Percentiles rank a stretch among this genome's conserved stretches.
Evolutionary conservation across 2,797 vertebrate genomes (phyloP).

Genomic region (Sebastes itinus): DNA sequence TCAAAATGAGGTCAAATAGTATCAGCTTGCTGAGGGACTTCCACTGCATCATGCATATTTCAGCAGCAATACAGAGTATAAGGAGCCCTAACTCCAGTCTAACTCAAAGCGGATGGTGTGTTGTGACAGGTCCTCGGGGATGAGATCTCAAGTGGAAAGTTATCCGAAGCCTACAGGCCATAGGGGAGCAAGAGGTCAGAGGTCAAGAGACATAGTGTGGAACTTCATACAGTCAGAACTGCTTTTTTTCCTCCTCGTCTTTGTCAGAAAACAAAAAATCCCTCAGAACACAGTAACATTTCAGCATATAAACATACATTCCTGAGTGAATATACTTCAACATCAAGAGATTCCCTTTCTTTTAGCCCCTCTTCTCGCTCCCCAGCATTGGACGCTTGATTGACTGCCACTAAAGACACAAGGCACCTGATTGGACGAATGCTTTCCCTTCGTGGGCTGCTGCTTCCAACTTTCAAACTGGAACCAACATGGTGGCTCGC

Average conservation of each 20-base stretch:
- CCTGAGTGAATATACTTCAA: not conserved
- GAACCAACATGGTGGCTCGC: too few relatives aligned
- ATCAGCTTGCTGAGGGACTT: slow-evolving; percentile 43
- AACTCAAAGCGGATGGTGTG: not conserved
- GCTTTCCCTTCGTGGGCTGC: too few relatives aligned
- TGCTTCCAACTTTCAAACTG: too few relatives aligned
- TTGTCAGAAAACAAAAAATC: not conserved
- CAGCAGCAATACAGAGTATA: slow-evolving; percentile 38
- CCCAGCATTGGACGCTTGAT: too few relatives aligned
- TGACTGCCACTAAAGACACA: too few relatives aligned
- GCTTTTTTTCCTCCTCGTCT: not conserved
- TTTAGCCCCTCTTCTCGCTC: not conserved
- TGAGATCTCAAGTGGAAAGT: slow-evolving; percentile 27
- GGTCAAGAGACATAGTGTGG: slow-evolving; percentile 26
- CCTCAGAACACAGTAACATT: not conserved
- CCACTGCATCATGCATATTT: slow-evolving; percentile 64
- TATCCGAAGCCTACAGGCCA: slow-evolving; percentile 2
- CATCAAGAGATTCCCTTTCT: not conserved
- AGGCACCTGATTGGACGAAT: too few relatives aligned
- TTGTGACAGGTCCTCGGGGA: slow-evolving; percentile 19
- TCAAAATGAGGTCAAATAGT: slow-evolving; percentile 54
- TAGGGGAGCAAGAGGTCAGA: not conserved
- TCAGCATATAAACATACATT: not conserved
- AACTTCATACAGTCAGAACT: slow-evolving; percentile 8
- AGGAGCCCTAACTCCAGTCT: not conserved